Conservation (phyloP, 2,888 invertebrate species). For the Lithophane leautieri region DNA sequence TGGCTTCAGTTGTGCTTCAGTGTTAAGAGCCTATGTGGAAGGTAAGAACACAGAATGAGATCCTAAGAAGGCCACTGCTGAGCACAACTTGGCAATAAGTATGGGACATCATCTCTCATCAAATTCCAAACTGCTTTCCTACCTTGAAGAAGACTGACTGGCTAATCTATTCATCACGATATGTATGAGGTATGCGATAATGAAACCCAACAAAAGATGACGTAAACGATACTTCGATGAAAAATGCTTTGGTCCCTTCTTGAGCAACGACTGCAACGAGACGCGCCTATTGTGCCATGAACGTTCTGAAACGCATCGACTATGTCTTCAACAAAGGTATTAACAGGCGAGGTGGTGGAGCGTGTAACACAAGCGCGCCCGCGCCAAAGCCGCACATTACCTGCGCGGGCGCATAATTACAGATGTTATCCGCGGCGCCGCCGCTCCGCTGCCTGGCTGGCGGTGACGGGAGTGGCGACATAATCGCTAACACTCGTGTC, state of each 20-base stretch:
- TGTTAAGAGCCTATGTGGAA: neutral
- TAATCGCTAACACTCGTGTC: slow-evolving; percentile 9
- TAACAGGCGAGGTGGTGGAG: slow-evolving; percentile 43
- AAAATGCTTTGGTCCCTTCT: too few relatives aligned
- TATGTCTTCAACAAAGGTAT: slow-evolving; percentile 1
- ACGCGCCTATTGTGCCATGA: too few relatives aligned
- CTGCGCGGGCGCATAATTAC: slow-evolving; percentile 39
- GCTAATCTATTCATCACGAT: too few relatives aligned
- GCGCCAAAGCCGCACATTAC: slow-evolving; percentile 13
- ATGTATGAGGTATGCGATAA: too few relatives aligned
- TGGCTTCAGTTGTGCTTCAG: too few relatives aligned
- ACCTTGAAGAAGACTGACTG: neutral
- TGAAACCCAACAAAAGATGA: too few relatives aligned
- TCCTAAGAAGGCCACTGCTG: too few relatives aligned
- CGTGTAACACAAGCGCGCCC: slow-evolving; percentile 50
- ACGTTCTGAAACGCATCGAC: too few relatives aligned
- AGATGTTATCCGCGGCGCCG: slow-evolving; percentile 37
- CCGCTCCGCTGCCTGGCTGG: slow-evolving; percentile 14
- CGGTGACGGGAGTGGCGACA: slow-evolving; percentile 41
- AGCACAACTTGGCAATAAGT: neutral
- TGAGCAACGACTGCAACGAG: too few relatives aligned
- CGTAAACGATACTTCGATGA: too few relatives aligned
- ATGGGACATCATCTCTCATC: neutral
- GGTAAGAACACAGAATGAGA: neutral
- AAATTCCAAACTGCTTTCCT: neutral